Conservation (phyloP, 2,888 invertebrate species). For the Nomada goodeniana region DNA sequence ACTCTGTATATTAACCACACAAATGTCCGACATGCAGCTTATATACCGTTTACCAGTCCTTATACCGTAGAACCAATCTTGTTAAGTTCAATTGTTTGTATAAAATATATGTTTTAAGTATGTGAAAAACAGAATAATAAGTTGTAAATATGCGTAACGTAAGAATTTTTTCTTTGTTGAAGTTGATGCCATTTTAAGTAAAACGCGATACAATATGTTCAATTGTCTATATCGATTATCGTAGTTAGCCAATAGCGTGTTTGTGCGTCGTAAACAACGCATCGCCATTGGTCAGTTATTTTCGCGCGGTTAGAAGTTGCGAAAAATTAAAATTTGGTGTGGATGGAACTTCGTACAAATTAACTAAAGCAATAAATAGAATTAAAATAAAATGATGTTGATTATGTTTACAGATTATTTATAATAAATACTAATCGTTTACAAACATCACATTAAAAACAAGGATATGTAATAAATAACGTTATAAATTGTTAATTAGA, state of each 20-base stretch:
- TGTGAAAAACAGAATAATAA: not conserved
- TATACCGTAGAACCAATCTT: not conserved
- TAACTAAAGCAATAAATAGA: not conserved
- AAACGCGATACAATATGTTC: conserved; percentile 24
- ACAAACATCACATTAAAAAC: not conserved
- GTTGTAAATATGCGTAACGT: not conserved
- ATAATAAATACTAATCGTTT: not conserved
- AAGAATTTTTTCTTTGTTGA: not conserved
- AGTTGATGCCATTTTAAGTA: not conserved
- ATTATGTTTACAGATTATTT: not conserved
- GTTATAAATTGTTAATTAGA: not conserved
- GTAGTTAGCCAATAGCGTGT: conserved; percentile 67
- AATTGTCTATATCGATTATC: conserved; percentile 77
- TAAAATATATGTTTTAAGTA: not conserved
- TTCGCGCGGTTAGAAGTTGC: conserved; percentile 68
- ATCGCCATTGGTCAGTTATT: conserved; percentile 65
- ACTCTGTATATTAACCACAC: conserved; percentile 69
- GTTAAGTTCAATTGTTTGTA: not conserved
- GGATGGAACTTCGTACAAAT: not conserved
- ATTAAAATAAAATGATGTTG: not conserved
- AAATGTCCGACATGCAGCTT: conserved; percentile 69
- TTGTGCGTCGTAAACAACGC: conserved; percentile 78
- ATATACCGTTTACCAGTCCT: conserved; percentile 14
- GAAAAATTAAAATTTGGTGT: not conserved
- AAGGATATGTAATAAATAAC: not conserved